These are phyloP conservation scores for Chinchilla lanigera DNA, from an alignment of 2,113 vertebrate genomes.

Conservation along the genomic window DNA sequence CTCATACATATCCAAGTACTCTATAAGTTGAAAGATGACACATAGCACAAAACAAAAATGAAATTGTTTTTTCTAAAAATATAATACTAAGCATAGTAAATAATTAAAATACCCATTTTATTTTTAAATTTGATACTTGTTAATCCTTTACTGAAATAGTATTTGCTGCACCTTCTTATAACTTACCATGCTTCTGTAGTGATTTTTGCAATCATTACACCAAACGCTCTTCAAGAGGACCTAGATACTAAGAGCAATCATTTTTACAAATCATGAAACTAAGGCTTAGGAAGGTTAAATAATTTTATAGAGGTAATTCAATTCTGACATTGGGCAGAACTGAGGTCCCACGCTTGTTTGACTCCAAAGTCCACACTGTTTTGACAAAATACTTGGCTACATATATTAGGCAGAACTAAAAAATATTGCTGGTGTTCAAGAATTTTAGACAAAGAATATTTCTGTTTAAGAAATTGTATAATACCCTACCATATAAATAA, in stretches of 20 bases:
- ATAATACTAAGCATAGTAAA: background rate
- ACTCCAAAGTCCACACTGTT: background rate
- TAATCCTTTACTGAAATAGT: background rate
- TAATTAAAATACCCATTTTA: background rate
- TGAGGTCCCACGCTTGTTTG: background rate
- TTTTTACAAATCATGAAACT: background rate
- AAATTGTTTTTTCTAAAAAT: background rate
- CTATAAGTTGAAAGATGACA: background rate
- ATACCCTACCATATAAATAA: background rate
- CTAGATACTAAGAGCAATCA: background rate
- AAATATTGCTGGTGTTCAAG: background rate
- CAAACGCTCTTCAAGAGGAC: background rate
- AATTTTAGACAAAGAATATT: background rate
- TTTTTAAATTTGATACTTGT: constrained; percentile 1
- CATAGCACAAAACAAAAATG: background rate
- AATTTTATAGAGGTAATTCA: background rate
- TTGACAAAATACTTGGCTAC: background rate
- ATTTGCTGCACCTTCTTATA: background rate
- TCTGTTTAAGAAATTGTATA: background rate
- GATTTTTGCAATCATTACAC: background rate
- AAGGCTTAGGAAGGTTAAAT: background rate
- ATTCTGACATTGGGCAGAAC: background rate
- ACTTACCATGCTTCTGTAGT: background rate
- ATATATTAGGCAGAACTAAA: background rate
- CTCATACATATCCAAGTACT: background rate